A percentile compares a stretch with the other conserved stretches of the same genome.
Evolutionary conservation across 1,140 invertebrate genomes (phyloP).

Genomic region (Heterodera schachtii): DNA sequence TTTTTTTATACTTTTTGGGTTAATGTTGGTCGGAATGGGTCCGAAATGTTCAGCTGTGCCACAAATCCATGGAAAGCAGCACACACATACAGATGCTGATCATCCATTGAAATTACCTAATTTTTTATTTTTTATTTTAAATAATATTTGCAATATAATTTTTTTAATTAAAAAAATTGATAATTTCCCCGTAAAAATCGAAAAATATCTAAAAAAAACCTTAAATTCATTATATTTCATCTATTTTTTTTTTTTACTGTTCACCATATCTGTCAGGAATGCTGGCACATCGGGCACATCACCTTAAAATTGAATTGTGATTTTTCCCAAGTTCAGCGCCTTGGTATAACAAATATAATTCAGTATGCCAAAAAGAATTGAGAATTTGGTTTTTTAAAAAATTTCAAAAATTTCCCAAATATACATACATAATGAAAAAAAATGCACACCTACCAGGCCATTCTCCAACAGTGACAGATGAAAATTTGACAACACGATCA

Average conservation of each 20-base stretch:
- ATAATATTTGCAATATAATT: neutral
- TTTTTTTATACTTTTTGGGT: slow-evolving; percentile 31
- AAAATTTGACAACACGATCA: slow-evolving; percentile 49
- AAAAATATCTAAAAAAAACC: too few relatives aligned
- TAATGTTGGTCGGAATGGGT: slow-evolving; percentile 69
- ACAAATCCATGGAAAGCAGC: slow-evolving; percentile 91
- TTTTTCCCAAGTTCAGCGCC: too few relatives aligned
- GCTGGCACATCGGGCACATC: slow-evolving; percentile 45
- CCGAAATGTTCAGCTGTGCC: slow-evolving; percentile 86
- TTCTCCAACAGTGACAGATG: slow-evolving; percentile 40
- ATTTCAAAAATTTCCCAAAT: too few relatives aligned
- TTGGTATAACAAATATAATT: too few relatives aligned
- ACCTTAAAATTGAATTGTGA: neutral
- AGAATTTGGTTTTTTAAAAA: too few relatives aligned
- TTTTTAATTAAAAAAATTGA: too few relatives aligned
- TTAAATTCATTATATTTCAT: too few relatives aligned
- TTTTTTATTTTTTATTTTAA: neutral
- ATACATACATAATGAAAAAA: neutral
- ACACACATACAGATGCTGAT: slow-evolving; percentile 84
- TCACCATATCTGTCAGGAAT: slow-evolving; percentile 70
- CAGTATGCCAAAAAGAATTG: too few relatives aligned
- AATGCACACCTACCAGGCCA: slow-evolving; percentile 31
- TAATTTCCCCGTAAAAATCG: too few relatives aligned
- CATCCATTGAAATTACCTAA: slow-evolving; percentile 80
- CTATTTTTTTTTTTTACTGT: too few relatives aligned